A percentile compares a stretch with the other conserved stretches of the same genome.
Conservation (phyloP, 2,113 vertebrate species). For the Helogale parvula region DNA sequence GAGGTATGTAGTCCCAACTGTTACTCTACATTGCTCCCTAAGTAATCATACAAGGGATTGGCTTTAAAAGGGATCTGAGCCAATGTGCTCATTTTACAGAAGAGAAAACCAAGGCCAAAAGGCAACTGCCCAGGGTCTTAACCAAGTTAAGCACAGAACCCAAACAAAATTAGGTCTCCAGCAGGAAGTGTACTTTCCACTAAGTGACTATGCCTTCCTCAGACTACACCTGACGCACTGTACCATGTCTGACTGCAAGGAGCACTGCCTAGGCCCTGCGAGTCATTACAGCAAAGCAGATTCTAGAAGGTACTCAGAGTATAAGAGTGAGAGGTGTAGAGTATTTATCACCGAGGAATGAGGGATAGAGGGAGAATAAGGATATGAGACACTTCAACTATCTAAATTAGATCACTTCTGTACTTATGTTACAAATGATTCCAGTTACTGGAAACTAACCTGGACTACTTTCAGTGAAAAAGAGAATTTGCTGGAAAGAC, state of each 20-base stretch:
- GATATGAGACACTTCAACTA: background rate
- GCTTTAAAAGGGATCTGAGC: background rate
- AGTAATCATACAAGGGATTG: background rate
- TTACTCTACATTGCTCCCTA: background rate
- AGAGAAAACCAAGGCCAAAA: slow-evolving; percentile 6
- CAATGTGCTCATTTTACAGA: slow-evolving; percentile 13
- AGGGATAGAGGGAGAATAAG: background rate
- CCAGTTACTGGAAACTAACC: background rate
- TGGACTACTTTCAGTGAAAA: background rate
- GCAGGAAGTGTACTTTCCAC: background rate
- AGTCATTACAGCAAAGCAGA: slow-evolving; percentile 8
- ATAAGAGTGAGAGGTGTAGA: background rate
- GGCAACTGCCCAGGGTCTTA: background rate
- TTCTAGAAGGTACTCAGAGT: background rate
- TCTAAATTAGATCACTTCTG: background rate
- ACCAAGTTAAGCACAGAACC: background rate
- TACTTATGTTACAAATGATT: background rate
- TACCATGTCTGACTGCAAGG: background rate
- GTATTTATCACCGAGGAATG: background rate
- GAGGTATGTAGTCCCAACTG: background rate
- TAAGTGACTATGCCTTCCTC: background rate
- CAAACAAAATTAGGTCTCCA: slow-evolving; percentile 10
- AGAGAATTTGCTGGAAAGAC: background rate
- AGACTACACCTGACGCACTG: background rate
- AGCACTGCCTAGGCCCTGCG: background rate